These are phyloP conservation scores for Astreopora myriophthalma DNA, from an alignment of 64 coral and sea anemone species.

Conservation along the genomic window DNA sequence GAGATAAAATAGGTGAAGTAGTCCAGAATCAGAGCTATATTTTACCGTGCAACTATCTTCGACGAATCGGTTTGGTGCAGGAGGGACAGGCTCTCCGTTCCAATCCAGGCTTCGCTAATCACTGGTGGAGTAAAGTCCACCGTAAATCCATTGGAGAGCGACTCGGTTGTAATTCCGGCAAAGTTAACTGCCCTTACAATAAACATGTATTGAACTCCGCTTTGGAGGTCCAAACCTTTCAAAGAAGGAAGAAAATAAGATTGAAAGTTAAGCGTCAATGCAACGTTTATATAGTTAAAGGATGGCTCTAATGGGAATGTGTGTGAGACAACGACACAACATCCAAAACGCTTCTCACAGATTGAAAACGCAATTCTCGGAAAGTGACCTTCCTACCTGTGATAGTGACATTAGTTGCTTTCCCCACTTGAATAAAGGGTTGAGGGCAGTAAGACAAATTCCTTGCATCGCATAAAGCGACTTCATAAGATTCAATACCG, in stretches of 20 bases:
- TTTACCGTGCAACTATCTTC: not conserved
- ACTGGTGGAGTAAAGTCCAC: slow-evolving; percentile 76
- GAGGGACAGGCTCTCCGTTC: not conserved
- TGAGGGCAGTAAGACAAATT: slow-evolving; percentile 76
- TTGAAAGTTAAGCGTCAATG: too few species aligned
- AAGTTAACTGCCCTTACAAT: slow-evolving; percentile 65
- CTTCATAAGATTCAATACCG: slow-evolving; percentile 79
- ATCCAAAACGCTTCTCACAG: too few species aligned
- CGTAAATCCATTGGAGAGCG: slow-evolving; percentile 76
- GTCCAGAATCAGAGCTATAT: too few species aligned
- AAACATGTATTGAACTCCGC: slow-evolving; percentile 47
- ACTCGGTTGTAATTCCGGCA: slow-evolving; percentile 55
- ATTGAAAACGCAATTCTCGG: too few species aligned
- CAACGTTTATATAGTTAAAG: too few species aligned
- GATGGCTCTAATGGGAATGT: too few species aligned
- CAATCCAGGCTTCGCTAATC: slow-evolving; percentile 2
- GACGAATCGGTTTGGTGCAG: not conserved
- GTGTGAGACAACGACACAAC: too few species aligned
- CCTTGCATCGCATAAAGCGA: slow-evolving; percentile 82
- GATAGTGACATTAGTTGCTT: slow-evolving; percentile 59
- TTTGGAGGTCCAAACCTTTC: slow-evolving; percentile 50
- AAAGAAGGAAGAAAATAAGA: too few species aligned
- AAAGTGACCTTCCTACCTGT: too few species aligned
- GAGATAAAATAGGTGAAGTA: too few species aligned
- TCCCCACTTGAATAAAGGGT: slow-evolving; percentile 44